A percentile compares a stretch with the other conserved stretches of the same genome.
phyloP scores from a whole-genome alignment of 1,140 invertebrate species.

The Eueides isabella region DNA sequence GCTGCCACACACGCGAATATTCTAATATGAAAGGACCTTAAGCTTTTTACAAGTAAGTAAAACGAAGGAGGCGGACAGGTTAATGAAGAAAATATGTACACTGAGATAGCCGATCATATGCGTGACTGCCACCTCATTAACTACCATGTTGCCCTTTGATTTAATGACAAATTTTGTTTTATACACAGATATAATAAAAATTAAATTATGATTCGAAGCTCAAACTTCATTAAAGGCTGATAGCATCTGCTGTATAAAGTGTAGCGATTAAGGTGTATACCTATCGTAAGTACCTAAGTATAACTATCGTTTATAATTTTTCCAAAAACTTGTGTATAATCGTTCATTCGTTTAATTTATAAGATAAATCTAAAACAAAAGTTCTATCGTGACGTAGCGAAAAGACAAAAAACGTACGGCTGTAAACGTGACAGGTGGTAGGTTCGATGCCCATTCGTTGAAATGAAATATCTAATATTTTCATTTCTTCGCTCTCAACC shows the following conservation, averaged over 20 bases:
- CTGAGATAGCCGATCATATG: conserved; percentile 62
- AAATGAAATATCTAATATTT: no score
- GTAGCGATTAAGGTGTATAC: conserved; percentile 18
- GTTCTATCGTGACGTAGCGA: no score
- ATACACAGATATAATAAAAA: conserved; percentile 47
- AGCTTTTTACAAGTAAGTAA: conserved; percentile 63
- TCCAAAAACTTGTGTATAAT: no score
- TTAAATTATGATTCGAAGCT: conserved; percentile 41
- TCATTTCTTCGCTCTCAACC: no score
- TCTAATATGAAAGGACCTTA: conserved; percentile 73
- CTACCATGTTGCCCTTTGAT: conserved; percentile 53
- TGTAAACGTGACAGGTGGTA: no score
- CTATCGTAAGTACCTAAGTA: no score
- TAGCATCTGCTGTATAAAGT: conserved; percentile 29
- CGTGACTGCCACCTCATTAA: conserved; percentile 64
- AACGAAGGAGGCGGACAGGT: conserved; percentile 68
- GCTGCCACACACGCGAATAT: conserved; percentile 77
- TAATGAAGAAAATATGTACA: conserved; percentile 77
- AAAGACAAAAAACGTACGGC: no score
- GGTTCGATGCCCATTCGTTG: no score
- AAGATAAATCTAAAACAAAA: no score
- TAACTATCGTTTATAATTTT: no score
- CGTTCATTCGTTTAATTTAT: no score
- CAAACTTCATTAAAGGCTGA: conserved; percentile 34
- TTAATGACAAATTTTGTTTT: conserved; percentile 51